Evolutionary conservation across 2,888 invertebrate genomes (phyloP), one percentile per base, ranked within the genome.

Genomic region (Heliconius hortense): DNA sequence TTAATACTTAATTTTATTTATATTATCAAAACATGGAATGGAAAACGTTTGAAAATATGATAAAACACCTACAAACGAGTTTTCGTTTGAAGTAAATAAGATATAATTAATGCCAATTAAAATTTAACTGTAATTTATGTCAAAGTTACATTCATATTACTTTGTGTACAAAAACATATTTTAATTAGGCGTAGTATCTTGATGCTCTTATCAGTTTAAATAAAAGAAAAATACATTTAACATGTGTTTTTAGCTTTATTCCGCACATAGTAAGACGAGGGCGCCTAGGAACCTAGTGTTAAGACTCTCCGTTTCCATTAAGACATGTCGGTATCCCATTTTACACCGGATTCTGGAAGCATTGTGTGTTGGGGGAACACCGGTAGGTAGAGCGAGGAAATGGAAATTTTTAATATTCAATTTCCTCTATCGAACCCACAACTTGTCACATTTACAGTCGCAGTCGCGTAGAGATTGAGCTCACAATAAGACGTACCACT

Each of bases 71-170:
- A 35, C 24, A 31, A 64, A 64, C n/a, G 11, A 64, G 21, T 35
- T 35, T 11, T 64, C 28, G 21, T 31, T 21, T 63, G 8, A 63
- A 31, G 18, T 63, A 4, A 63, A 31, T 63, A 63, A 28, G 4
- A 60, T 15, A 63, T 64, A 35, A 35, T 35, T 31, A 64, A n/a
- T 39, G 39, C 24, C 24, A 64, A 39, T 64, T 64, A 39, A 64
- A 64, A 64, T 64, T 11, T 31, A n/a, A 8, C 64, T 35, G 5
- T 39, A 13, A 64, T 39, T 64, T 64, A 64, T 64, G 7, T 64
- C 39, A 64, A 39, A 24, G 39, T 64, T 39, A 39, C n/a, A 21
- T 35, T 39, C 2, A 39, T 39, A 7, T 39, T 64, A 35, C n/a
- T 39, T 64, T 35, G 13, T 35, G 35, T n/a, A 24, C 24, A n/a